Evolutionary conservation across 2,888 invertebrate species (phyloP), one percentile per base, ranked within the genome.

Genomic region (Charanyca ferruginea): DNA sequence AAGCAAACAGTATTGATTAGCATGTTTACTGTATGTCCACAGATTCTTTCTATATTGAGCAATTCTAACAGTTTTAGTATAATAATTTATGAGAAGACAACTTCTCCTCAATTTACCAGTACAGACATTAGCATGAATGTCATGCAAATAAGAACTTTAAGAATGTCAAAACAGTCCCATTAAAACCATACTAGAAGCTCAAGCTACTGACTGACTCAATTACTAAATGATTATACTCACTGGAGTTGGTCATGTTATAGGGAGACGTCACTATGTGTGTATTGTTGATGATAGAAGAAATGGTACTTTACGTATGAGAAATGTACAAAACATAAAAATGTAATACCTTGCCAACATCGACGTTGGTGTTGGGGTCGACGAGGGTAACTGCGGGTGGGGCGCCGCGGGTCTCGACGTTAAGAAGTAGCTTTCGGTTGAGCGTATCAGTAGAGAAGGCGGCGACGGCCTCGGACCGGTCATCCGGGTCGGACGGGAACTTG

Each of bases 401-500:
- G 20, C 94, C 93, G 76, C 97, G 97, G 84, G 97, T 97, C 90
- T 99, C 99, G 41, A 98, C 96, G 88, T 99, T 99, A 69, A 99
- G 93, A 68, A 98, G 94, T 65, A 99, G 94, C 85, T 97, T 97
- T 87, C 97, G 97, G 88, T 98, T 98, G 77, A 97, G 95, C 23
- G 96, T 95, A 83, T 97, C 97, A 16, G 96, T 89, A 32, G 94
- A 96, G 83, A 98, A 96, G 1, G 96, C 96, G 67, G 96, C 96
- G 38, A 97, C 93, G 0, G 98, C 98, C 81, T 98, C 97, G 35
- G 96, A 96, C 75, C 97, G 96, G 86, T 98, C 98, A 76, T 99
- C 99, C 44, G 98, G 97, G 93, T 99, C 99, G 64, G 96, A 94
- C 8, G 99, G 99, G 88, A 99, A 96, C 83, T 96, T 96, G 35